phyloP scores from a whole-genome alignment of 2,113 vertebrate genomes.

The Corydoras sp. region DNA sequence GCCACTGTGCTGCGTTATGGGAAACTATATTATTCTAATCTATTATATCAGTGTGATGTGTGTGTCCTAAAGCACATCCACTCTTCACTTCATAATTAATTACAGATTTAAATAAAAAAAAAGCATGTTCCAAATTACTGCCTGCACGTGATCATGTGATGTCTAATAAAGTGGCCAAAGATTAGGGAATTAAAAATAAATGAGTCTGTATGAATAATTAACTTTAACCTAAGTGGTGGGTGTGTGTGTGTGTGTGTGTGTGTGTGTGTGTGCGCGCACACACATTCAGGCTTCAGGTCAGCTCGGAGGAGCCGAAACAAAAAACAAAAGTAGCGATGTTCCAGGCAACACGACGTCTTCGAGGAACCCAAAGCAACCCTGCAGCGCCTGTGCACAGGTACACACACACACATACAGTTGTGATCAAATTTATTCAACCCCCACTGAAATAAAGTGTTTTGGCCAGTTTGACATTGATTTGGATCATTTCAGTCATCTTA shows the following conservation, averaged over 20 bases:
- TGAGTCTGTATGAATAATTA: no score
- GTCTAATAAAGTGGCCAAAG: no score
- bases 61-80: background rate
- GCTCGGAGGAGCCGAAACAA: constrained; percentile 61
- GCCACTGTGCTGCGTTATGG: no score
- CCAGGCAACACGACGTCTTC: constrained; percentile 58
- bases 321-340: constrained; percentile 61
- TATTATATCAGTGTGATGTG: background rate
- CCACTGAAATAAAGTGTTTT: no score
- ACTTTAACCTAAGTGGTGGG: constrained; percentile 2
- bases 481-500: no score
- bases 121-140: no score
- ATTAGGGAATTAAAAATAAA: no score
- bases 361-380: constrained; percentile 58
- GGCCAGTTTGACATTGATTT: no score
- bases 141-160: no score
- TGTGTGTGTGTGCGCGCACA: constrained; percentile 25
- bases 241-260: constrained; percentile 23
- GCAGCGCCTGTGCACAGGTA: constrained; percentile 70
- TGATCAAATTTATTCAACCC: no score
- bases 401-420: constrained; percentile 19
- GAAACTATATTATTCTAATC: no score
- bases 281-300: constrained; percentile 42
- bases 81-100: background rate
- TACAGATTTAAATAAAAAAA: background rate